Conservation (phyloP, 2,113 vertebrate species). For the Sturnira hondurensis region DNA sequence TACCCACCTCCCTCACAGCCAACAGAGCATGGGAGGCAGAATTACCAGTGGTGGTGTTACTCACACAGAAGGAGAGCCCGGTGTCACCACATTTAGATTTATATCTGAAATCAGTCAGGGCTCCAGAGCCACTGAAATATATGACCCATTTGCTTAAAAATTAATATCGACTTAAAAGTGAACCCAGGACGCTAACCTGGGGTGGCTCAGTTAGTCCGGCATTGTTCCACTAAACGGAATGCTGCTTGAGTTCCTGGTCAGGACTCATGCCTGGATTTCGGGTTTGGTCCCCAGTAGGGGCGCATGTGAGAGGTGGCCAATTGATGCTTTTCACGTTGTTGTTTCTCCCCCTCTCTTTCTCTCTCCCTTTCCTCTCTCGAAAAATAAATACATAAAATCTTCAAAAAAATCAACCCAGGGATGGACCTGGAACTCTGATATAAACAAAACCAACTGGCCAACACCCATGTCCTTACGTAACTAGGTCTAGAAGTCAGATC, state of each 20-base stretch:
- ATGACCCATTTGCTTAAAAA: background rate
- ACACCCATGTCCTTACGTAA: background rate
- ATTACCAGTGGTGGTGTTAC: background rate
- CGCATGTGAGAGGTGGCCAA: no score
- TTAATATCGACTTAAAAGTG: background rate
- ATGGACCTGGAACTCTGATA: background rate
- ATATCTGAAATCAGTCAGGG: background rate
- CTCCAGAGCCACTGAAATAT: background rate
- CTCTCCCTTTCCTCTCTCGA: no score
- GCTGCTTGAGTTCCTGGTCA: background rate
- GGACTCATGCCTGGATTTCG: background rate
- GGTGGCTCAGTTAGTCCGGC: background rate
- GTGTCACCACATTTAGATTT: background rate
- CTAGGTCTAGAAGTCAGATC: background rate
- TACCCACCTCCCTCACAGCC: background rate
- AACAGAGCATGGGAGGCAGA: background rate
- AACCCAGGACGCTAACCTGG: background rate
- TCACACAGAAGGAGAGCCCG: background rate
- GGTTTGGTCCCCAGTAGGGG: no score
- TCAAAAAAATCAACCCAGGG: background rate
- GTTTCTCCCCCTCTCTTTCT: no score
- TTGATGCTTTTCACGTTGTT: no score
- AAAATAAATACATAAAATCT: no score
- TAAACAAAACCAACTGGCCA: background rate
- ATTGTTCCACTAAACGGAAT: background rate